These are phyloP conservation scores for Nesidiocoris tenuis DNA, from an alignment of 2,888 invertebrate species.

Conservation along the genomic window DNA sequence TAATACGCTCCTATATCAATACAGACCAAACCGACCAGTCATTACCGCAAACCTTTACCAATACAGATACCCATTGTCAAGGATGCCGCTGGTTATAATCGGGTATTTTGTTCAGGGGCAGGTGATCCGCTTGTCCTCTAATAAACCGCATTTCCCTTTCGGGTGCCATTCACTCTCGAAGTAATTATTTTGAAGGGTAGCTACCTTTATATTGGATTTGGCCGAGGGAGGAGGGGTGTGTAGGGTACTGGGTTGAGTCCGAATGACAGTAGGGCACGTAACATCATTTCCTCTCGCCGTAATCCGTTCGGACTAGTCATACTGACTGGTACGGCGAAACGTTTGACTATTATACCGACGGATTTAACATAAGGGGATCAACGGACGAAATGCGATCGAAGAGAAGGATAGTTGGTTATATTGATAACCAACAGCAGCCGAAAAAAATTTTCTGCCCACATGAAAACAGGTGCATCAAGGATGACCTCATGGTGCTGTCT, in stretches of 20 bases:
- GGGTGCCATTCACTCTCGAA: slow-evolving; percentile 18
- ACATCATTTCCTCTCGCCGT: slow-evolving; percentile 34
- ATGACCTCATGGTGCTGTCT: too few species aligned
- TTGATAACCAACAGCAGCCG: not conserved
- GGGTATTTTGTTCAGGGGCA: slow-evolving; percentile 32
- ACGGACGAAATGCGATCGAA: not conserved
- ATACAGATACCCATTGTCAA: not conserved
- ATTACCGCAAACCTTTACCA: not conserved
- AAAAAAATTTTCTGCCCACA: not conserved
- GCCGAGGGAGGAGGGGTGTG: not conserved
- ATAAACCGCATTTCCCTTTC: slow-evolving; percentile 36
- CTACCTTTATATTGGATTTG: not conserved
- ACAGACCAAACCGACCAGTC: not conserved
- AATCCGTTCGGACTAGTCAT: slow-evolving; percentile 19
- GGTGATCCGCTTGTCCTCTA: slow-evolving; percentile 42
- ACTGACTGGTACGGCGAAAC: not conserved
- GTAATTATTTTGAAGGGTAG: slow-evolving; percentile 21
- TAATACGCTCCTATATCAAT: not conserved
- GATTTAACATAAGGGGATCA: not conserved
- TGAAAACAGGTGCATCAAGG: not conserved
- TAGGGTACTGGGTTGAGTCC: not conserved
- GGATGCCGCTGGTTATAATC: slow-evolving; percentile 10
- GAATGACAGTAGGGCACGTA: slow-evolving; percentile 23
- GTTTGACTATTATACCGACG: not conserved
- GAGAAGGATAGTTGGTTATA: too few species aligned